Base-by-base conservation (phyloP, 2,888 invertebrate genomes). In the Bimastos eiseni region DNA sequence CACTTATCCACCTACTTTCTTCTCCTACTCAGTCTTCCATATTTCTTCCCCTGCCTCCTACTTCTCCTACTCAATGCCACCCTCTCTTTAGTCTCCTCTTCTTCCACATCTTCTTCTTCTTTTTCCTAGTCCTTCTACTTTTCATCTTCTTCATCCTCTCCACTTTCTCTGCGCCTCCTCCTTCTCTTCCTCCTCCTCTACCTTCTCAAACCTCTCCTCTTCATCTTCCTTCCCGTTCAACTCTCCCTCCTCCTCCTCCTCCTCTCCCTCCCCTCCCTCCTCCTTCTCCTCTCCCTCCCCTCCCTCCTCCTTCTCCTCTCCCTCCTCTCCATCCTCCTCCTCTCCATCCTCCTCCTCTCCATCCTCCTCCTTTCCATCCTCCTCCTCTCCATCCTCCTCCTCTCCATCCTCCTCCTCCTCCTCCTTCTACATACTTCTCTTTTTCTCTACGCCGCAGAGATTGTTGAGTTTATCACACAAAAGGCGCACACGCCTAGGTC, bases 401-500 rank as follows among this genome's bases (percentile, higher is more conserved):
- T 41, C 6, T 15, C 6, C 41, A 6, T 41, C 41, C 41, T 41
- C 41, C 41, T 41, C 15, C 41, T 41, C 6, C 41, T 41, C 41
- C 15, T 41, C 41, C 6, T 1, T 70, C 70, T 13, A n/a, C 8
- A 70, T 30, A 70, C 70, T 13, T 70, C n/a, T 70, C n/a, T n/a
- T n/a, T n/a, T 70, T n/a, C 70, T 70, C 70, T n/a, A n/a, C 8
- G 70, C 70, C n/a, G 70, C n/a, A n/a, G n/a, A 70, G 70, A 70
- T 70, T 70, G n/a, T n/a, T 70, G 70, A 70, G 70, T 70, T 70
- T 70, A 70, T 70, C 70, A 55, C 70, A 70, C 30, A 70, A 70
- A n/a, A 70, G 30, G 70, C 70, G n/a, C 8, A 70, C 30, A n/a
- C 70, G 70, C 70, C n/a, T 30, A n/a, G 70, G 70, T 70, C 70